A percentile compares a stretch with the other conserved stretches of the same genome.
phyloP scores from a whole-genome alignment of 2,888 invertebrate species.

The Trachelus troglodyta region DNA sequence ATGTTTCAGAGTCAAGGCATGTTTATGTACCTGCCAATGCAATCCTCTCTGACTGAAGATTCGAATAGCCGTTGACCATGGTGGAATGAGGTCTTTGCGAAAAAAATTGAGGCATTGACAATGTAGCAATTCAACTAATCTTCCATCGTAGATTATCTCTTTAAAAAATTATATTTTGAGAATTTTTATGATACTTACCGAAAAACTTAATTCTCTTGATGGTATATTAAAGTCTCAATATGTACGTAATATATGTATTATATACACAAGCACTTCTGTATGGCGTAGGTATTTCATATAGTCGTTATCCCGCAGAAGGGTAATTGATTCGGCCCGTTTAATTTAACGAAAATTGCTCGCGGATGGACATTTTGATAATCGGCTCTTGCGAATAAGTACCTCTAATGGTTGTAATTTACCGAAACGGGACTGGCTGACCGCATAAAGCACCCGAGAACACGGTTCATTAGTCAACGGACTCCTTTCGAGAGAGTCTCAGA shows the following conservation, averaged over 20 bases:
- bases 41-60: slow-evolving; percentile 8
- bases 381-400: slow-evolving; percentile 53
- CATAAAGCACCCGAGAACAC: slow-evolving; percentile 55
- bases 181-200: neutral
- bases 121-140: neutral
- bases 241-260: neutral
- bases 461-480: slow-evolving; percentile 47
- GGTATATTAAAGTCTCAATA: neutral
- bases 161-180: neutral
- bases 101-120: neutral
- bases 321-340: slow-evolving; percentile 63
- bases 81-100: neutral
- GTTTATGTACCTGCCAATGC: slow-evolving; percentile 7
- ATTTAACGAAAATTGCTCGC: slow-evolving; percentile 60
- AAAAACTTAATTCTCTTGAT: neutral
- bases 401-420: slow-evolving; percentile 62
- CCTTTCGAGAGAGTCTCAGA: slow-evolving; percentile 18
- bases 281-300: neutral
- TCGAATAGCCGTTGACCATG: neutral
- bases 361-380: slow-evolving; percentile 52
- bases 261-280: neutral
- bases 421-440: slow-evolving; percentile 55
- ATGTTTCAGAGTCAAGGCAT: slow-evolving; percentile 1
- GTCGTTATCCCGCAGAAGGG: slow-evolving; percentile 19
- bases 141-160: neutral